A percentile compares a stretch with the other conserved stretches of the same genome.
Evolutionary conservation across 2,888 invertebrate genomes (phyloP).

Genomic region (Lampropteryx suffumata): DNA sequence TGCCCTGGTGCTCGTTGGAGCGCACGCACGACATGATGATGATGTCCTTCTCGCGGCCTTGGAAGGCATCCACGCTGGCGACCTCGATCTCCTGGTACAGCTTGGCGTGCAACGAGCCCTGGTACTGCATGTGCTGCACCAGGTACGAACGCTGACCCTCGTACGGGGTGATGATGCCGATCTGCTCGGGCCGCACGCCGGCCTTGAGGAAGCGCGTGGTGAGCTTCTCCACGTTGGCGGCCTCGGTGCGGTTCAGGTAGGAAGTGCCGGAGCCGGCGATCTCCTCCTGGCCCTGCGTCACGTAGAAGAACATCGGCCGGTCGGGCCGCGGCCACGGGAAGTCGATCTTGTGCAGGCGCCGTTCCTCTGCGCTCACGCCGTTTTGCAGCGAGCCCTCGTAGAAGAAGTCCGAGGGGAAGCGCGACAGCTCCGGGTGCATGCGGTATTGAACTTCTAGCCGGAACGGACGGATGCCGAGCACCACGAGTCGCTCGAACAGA

Average conservation of each 20-base stretch:
- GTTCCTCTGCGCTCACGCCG: conserved; percentile 98
- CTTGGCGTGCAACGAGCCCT: conserved; percentile 97
- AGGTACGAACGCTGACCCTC: conserved; percentile 99
- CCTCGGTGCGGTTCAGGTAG: conserved; percentile 98
- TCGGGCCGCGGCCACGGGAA: conserved; percentile 99
- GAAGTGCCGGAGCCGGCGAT: conserved; percentile 99
- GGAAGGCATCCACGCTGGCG: conserved; percentile 99
- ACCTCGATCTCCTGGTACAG: conserved; percentile 99
- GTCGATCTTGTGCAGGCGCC: conserved; percentile 94
- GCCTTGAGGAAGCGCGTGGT: conserved; percentile 97
- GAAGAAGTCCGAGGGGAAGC: conserved; percentile 99
- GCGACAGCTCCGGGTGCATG: conserved; percentile 98
- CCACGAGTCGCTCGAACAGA: conserved; percentile 97
- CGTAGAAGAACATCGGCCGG: conserved; percentile 99
- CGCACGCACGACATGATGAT: conserved; percentile 99
- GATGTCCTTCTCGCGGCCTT: conserved; percentile 99
- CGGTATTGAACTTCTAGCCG: conserved; percentile 98
- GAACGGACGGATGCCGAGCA: conserved; percentile 98
- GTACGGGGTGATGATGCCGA: conserved; percentile 99
- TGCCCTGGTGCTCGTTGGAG: conserved; percentile 99
- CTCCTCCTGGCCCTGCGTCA: conserved; percentile 99
- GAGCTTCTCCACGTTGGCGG: conserved; percentile 98
- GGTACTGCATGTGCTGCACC: conserved; percentile 99
- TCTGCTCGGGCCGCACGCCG: conserved; percentile 98
- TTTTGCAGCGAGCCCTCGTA: conserved; percentile 99